phyloP scores from a whole-genome alignment of 2,113 vertebrate species.

The Cebus imitator region DNA sequence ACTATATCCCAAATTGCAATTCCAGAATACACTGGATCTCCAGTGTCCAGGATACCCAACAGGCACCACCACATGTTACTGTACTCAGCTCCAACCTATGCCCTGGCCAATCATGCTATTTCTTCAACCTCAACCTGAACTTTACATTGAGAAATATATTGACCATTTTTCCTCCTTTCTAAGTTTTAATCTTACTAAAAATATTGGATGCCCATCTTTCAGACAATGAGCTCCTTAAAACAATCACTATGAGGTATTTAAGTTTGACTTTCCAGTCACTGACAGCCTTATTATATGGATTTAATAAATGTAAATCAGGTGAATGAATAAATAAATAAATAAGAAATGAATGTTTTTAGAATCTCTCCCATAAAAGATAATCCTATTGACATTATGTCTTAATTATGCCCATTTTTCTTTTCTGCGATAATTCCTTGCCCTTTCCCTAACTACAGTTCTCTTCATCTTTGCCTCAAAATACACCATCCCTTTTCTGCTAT shows the following conservation, averaged over 20 bases:
- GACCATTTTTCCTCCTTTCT: not conserved
- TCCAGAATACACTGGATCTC: not conserved
- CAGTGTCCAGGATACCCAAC: not conserved
- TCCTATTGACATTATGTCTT: not conserved
- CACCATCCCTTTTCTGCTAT: not conserved
- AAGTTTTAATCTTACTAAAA: slow-evolving; percentile 2
- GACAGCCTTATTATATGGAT: not conserved
- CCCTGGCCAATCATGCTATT: not conserved
- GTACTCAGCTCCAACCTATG: not conserved
- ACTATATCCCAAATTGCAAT: not conserved
- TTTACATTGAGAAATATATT: not conserved
- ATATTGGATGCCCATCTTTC: not conserved
- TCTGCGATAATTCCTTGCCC: not conserved
- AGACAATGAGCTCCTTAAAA: not conserved
- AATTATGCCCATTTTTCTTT: not conserved
- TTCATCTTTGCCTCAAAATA: not conserved
- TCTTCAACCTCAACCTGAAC: not conserved
- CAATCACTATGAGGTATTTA: not conserved
- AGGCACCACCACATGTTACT: not conserved
- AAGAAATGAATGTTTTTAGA: not conserved
- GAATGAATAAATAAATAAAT: not conserved
- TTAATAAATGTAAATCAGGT: not conserved
- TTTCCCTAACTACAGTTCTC: not conserved
- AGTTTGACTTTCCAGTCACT: not conserved
- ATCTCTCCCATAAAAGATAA: not conserved